These are phyloP conservation scores for Callyntrura sp. DNA, from an alignment of 2,888 invertebrate species.

Conservation along the genomic window DNA sequence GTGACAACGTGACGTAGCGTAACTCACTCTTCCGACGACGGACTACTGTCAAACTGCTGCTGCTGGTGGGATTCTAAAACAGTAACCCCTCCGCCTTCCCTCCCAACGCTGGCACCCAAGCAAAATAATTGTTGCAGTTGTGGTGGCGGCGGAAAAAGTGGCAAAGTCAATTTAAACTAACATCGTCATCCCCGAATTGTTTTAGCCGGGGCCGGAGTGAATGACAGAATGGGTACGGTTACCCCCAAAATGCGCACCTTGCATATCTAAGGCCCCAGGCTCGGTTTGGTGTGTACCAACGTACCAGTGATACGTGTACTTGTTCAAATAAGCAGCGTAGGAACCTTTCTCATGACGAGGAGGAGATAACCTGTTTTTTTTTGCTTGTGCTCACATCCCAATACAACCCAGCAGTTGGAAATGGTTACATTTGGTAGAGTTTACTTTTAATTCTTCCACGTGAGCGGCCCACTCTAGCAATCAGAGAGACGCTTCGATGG, in stretches of 20 bases:
- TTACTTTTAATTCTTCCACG: constrained; percentile 72
- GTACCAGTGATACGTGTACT: not conserved
- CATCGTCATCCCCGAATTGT: not conserved
- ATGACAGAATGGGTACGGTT: no score
- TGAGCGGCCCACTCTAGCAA: constrained; percentile 36
- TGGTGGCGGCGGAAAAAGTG: not conserved
- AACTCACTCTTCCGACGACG: not conserved
- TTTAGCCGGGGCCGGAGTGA: not conserved
- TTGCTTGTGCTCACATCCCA: not conserved
- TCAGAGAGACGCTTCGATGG: constrained; percentile 23
- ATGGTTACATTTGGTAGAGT: constrained; percentile 28
- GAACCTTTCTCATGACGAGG: no score
- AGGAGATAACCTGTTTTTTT: not conserved
- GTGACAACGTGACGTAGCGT: not conserved
- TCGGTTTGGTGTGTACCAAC: no score
- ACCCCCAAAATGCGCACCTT: no score
- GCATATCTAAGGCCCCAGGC: no score
- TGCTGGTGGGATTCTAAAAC: not conserved
- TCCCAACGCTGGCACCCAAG: not conserved
- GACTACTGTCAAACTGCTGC: not conserved
- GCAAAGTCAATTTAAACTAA: constrained; percentile 47
- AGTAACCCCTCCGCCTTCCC: not conserved
- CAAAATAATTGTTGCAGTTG: not conserved
- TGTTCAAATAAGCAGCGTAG: not conserved
- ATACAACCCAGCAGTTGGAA: not conserved